Base-by-base conservation (phyloP, 2,797 vertebrate species). In the Sebastes paucispinis region DNA sequence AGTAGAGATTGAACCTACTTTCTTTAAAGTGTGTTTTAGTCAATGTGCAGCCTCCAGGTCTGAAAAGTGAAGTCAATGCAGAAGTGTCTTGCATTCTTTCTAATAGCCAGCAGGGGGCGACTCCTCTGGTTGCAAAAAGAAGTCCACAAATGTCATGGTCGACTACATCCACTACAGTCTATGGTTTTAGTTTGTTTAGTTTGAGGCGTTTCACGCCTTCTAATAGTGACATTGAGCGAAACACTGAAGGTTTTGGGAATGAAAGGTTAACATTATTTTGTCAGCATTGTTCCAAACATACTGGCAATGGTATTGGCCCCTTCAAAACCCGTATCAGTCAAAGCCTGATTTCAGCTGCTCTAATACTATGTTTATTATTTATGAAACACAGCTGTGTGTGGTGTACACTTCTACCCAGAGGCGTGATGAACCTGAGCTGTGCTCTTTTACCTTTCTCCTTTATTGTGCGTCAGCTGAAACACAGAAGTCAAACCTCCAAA, bases 291-390 rank as follows among this genome's bases (percentile, higher is more conserved):
- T 74, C 5, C 39, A 54, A 16, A 64, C 7, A 62, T 43, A n/a
- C 2, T 43, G 25, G 12, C 27, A 34, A 10, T 27, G 11, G 0
- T 27, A 50, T 32, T 27, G 52, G 14, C 70, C 8, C 66, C 10
- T 60, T 60, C 57, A 79, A 70, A 71, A 5, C n/a, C 43, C 2
- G 3, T 55, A 69, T 63, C 74, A 78, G 69, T 75, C 74, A 66
- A 36, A 67, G 43, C 20, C 66, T 24, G 7, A 31, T 74, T 77
- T 32, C 31, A 34, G 5, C 67, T 57, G 39, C 62, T 73, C 72
- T 52, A 60, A 84, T 83, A 67, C 31, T 27, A 22, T 52, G 74
- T 89, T 75, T 87, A 77, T 89, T 80, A 91, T 89, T 87, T 84
- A 88, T 83, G 79, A 76, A 34, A 66, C 62, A 55, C 73, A 77